Conservation (phyloP, 2,888 invertebrate species). For the Tolmerus cingulatus region DNA sequence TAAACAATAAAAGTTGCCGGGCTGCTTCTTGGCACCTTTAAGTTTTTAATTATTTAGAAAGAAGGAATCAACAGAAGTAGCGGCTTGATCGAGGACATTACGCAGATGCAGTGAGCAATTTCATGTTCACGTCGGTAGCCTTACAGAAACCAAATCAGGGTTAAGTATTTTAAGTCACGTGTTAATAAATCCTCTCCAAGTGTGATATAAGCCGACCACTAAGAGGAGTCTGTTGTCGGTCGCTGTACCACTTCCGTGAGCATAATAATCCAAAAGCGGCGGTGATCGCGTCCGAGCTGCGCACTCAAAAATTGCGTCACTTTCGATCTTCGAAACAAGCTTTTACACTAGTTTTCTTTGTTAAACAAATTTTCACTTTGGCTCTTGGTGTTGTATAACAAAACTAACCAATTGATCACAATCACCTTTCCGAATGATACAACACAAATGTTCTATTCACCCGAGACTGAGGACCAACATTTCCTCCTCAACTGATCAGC, state of each 20-base stretch:
- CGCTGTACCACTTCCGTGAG: background rate
- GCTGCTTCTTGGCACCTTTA: background rate
- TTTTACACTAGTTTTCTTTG: background rate
- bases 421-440: background rate
- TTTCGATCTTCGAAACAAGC: slow-evolving; percentile 14
- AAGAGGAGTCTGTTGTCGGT: background rate
- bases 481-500: background rate
- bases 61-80: background rate
- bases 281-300: background rate
- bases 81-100: background rate
- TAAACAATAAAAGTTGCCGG: background rate
- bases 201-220: background rate
- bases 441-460: background rate
- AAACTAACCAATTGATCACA: background rate
- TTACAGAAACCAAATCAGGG: background rate
- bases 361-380: background rate
- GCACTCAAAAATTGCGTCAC: background rate
- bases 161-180: background rate
- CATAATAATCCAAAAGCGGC: background rate
- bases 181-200: background rate
- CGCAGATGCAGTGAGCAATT: background rate
- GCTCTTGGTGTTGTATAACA: background rate
- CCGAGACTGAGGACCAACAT: background rate
- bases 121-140: background rate
- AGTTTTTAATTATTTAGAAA: background rate